Evolutionary conservation across 2,797 vertebrate genomes (phyloP), one percentile per base, ranked within the genome.

Genomic region (Falco biarmicus): DNA sequence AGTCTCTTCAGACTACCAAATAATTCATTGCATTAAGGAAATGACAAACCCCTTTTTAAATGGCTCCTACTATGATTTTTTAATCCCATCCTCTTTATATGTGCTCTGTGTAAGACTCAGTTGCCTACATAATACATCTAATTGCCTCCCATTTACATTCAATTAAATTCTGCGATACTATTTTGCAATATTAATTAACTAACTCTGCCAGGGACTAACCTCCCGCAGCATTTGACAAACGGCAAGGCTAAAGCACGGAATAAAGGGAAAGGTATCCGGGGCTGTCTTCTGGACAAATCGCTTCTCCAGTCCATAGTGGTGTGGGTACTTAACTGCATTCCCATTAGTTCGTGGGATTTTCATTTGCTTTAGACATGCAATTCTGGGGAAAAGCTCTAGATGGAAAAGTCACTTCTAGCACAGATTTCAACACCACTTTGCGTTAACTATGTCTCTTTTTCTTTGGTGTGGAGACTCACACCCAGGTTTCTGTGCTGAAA

Each of bases 161-260:
- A 74, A 81, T 91, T 83, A 83, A 80, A 77, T 64, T 53, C 41
- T 32, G 6, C 17, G 26, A 80, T 50, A 61, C 29, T 87, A 26
- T 85, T 95, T 85, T 87, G 75, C 92, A 95, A 75, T 53, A 76
- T 57, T 87, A 85, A 81, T 59, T 83, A 91, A 66, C 31, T 56
- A 34, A 37, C 31, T 51, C 73, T 83, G 65, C 51, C 60, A 80
- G 43, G 10, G 53, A 61, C 50, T 51, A 31, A 63, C 71, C 0
- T 0, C 53, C 57, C 6, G 1, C 7, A 73, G 69, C 28, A 34
- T n/a, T 43, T 84, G 19, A 92, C 50, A 79, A 90, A 50, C 0
- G 13, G 51, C 26, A 64, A 5, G 15, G 14, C 29, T 75, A 32
- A 47, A 41, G 57, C 26, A 54, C 0, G 1, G 21, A 7, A 43